phyloP scores from a whole-genome alignment of 2,797 vertebrate genomes.

The Protosalanx chinensis region DNA sequence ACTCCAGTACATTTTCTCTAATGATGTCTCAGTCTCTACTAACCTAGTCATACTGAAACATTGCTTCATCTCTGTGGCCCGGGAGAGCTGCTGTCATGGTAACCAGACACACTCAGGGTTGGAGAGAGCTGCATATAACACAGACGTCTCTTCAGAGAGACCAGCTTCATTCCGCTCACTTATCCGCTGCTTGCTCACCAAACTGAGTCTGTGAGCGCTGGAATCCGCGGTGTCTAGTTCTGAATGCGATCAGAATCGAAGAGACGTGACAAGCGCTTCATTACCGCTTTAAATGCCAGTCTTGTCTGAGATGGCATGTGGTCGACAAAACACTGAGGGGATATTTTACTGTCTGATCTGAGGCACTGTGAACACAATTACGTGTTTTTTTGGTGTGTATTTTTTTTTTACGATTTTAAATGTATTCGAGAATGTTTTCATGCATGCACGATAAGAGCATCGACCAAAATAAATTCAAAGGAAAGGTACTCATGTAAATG shows the following conservation, averaged over 20 bases:
- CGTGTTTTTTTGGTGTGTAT: background rate
- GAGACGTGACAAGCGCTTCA: too few species aligned
- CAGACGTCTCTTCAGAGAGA: background rate
- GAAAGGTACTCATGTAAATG: background rate
- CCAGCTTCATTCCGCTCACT: background rate
- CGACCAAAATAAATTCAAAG: background rate
- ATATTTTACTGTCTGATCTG: background rate
- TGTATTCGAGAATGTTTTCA: background rate
- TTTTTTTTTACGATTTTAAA: too few species aligned
- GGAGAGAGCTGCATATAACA: background rate
- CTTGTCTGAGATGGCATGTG: too few species aligned
- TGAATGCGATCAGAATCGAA: too few species aligned
- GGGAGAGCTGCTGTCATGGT: constrained; percentile 54
- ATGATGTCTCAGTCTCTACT: background rate
- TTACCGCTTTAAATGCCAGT: too few species aligned
- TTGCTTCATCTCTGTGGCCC: constrained; percentile 31
- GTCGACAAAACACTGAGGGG: background rate
- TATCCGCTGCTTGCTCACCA: background rate
- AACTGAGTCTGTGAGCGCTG: background rate
- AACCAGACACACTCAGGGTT: constrained; percentile 40
- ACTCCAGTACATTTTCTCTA: background rate
- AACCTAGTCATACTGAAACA: constrained; percentile 3
- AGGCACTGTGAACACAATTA: background rate
- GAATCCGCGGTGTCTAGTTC: background rate
- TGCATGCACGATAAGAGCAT: background rate